A percentile compares a stretch with the other conserved stretches of the same genome.
Evolutionary conservation across 1,140 invertebrate genomes (phyloP).

Genomic region (Drosophila orosa): DNA sequence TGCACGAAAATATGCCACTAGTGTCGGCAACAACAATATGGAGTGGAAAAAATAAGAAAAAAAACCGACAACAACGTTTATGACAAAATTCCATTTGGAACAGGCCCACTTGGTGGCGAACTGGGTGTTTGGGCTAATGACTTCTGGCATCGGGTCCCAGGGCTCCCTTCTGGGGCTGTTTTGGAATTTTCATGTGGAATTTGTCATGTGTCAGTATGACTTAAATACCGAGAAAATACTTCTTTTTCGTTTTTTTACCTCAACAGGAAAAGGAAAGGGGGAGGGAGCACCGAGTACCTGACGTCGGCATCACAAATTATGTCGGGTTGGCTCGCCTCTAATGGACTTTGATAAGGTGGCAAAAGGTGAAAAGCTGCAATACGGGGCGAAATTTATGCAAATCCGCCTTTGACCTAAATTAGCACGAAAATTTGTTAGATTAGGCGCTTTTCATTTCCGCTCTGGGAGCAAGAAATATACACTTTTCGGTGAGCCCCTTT

Average conservation of each 20-base stretch:
- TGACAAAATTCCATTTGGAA: conserved; percentile 80
- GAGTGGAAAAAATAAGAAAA: conserved; percentile 11
- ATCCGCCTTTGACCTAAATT: conserved; percentile 81
- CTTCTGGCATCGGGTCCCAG: conserved; percentile 55
- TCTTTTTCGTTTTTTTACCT: conserved; percentile 17
- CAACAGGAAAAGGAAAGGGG: conserved; percentile 6
- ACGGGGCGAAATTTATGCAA: conserved; percentile 71
- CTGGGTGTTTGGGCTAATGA: conserved; percentile 78
- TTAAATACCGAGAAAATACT: conserved; percentile 79
- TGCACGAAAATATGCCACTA: conserved; percentile 78
- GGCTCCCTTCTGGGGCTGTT: conserved; percentile 30
- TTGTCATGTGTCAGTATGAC: conserved; percentile 81
- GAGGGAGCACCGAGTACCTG: conserved; percentile 10
- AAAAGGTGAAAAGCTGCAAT: conserved; percentile 52
- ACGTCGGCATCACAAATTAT: conserved; percentile 50
- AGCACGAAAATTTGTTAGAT: conserved; percentile 82
- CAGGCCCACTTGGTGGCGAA: conserved; percentile 47
- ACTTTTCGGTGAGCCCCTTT: conserved; percentile 9
- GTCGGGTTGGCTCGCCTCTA: conserved; percentile 58
- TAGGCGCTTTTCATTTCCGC: conserved; percentile 75
- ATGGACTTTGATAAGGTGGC: conserved; percentile 80
- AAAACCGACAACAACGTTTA: conserved; percentile 64
- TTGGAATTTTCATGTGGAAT: conserved; percentile 73
- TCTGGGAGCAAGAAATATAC: conserved; percentile 11
- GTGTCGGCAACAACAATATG: conserved; percentile 19